These are phyloP conservation scores for Apotomis betuletana DNA, from an alignment of 2,888 invertebrate species.

Conservation along the genomic window DNA sequence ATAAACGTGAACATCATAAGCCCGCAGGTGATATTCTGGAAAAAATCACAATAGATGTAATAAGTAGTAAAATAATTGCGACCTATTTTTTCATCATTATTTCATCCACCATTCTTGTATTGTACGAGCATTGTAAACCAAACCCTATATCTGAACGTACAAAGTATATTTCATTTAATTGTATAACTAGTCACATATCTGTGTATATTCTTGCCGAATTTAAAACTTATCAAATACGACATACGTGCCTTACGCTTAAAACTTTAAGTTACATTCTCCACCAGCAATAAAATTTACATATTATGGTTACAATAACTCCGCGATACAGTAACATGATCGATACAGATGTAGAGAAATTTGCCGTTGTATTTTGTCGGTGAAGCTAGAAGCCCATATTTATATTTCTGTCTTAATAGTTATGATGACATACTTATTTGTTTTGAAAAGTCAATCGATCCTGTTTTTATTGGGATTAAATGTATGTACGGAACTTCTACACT, in stretches of 20 bases:
- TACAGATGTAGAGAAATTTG: too few species aligned
- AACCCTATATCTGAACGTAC: constrained; percentile 6
- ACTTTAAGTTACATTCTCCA: not conserved
- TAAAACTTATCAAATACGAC: constrained; percentile 15
- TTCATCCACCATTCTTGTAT: constrained; percentile 7
- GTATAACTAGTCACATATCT: constrained; percentile 14
- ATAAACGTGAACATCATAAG: too few species aligned
- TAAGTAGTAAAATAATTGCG: not conserved
- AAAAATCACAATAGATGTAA: not conserved
- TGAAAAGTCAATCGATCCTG: too few species aligned
- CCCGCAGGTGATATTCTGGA: too few species aligned
- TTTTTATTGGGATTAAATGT: too few species aligned
- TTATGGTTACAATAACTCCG: not conserved
- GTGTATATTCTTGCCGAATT: constrained; percentile 2
- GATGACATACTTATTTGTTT: too few species aligned
- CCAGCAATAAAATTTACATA: not conserved
- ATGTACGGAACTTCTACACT: too few species aligned
- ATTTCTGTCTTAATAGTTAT: too few species aligned
- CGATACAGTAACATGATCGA: not conserved
- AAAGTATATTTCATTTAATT: not conserved
- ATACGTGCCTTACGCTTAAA: constrained; percentile 6
- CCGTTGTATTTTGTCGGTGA: too few species aligned
- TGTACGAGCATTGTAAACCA: constrained; percentile 4
- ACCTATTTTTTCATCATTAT: not conserved
- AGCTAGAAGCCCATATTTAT: too few species aligned